These are phyloP conservation scores for Hipparchia semele DNA, from an alignment of 2,888 invertebrate species.

Conservation along the genomic window DNA sequence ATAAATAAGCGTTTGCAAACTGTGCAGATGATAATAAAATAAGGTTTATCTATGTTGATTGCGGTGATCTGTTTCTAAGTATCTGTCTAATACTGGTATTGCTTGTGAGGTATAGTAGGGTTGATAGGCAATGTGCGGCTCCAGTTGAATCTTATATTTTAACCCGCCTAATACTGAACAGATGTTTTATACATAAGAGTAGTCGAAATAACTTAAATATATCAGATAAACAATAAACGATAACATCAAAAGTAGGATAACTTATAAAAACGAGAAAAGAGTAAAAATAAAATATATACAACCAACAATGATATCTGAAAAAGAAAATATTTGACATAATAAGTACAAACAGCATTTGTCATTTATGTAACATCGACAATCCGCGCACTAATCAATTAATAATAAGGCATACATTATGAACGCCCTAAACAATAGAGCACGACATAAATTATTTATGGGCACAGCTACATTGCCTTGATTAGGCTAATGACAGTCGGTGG, in stretches of 20 bases:
- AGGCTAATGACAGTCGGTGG: conserved; percentile 52
- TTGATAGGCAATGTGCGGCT: not conserved
- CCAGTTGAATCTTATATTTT: not conserved
- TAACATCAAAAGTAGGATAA: not conserved
- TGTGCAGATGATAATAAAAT: not conserved
- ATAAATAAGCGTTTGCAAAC: conserved; percentile 3
- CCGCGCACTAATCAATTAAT: conserved; percentile 44
- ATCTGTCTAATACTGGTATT: not conserved
- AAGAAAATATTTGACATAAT: too few relatives aligned
- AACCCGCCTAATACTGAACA: too few relatives aligned
- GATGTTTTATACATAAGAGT: too few relatives aligned
- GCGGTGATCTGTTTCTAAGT: not conserved
- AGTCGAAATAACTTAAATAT: too few relatives aligned
- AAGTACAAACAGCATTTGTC: not conserved
- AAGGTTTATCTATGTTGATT: not conserved
- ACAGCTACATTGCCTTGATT: conserved; percentile 52
- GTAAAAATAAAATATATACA: too few relatives aligned
- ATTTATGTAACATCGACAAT: conserved; percentile 7
- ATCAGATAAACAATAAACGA: too few relatives aligned
- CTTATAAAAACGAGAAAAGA: not conserved
- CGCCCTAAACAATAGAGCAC: conserved; percentile 52
- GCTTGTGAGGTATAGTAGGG: not conserved
- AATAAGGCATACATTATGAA: conserved; percentile 45
- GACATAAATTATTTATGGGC: conserved; percentile 57
- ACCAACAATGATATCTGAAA: too few relatives aligned